phyloP scores from a whole-genome alignment of 2,888 invertebrate species.

The Dusona sp. region DNA sequence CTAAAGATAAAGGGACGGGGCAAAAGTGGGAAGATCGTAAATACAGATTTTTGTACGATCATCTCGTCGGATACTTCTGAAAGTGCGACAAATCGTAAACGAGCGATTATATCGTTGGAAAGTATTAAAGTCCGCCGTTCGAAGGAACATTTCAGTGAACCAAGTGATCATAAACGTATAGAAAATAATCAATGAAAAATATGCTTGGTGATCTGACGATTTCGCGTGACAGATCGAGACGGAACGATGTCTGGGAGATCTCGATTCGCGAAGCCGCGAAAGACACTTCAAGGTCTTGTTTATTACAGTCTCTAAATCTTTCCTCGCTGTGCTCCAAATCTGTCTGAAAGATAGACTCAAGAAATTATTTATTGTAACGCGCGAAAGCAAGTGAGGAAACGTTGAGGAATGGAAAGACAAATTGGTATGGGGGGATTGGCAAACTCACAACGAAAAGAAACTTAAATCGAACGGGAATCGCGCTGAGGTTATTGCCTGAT shows the following conservation, averaged over 20 bases:
- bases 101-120: conserved; percentile 6
- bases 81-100: conserved; percentile 25
- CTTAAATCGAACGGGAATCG: conserved; percentile 46
- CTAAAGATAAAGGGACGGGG: conserved; percentile 13
- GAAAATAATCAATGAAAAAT: conserved; percentile 18
- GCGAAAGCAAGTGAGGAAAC: background rate
- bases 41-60: conserved; percentile 36
- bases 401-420: background rate
- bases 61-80: background rate
- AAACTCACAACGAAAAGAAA: conserved; percentile 27
- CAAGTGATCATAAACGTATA: conserved; percentile 37
- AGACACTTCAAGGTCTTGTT: conserved; percentile 39
- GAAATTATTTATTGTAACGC: conserved; percentile 38
- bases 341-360: conserved; percentile 18
- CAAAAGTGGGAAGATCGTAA: conserved; percentile 51
- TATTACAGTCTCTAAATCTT: conserved; percentile 47
- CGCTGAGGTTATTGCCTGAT: conserved; percentile 15
- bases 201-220: background rate
- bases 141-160: background rate
- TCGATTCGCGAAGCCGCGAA: conserved; percentile 19
- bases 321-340: conserved; percentile 53
- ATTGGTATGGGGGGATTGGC: conserved; percentile 12
- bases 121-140: background rate
- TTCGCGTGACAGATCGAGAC: conserved; percentile 19
- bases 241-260: background rate